Evolutionary conservation across 2,888 invertebrate genomes (phyloP).

Genomic region (Acleris laterana): DNA sequence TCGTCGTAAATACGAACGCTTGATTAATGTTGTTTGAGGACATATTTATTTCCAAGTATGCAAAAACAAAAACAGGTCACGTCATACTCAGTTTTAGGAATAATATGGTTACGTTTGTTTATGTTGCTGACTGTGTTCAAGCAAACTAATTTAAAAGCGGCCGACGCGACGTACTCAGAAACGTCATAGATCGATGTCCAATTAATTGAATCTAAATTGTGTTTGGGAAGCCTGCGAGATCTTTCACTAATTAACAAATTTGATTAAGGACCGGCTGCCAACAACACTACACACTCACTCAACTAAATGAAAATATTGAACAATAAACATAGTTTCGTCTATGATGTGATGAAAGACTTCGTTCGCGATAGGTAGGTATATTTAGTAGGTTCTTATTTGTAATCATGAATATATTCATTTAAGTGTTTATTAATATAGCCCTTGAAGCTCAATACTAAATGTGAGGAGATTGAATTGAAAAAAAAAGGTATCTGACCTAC

Average conservation of each 20-base stretch:
- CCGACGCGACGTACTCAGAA: slow-evolving; percentile 9
- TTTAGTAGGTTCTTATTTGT: neutral
- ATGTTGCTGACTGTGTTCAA: neutral
- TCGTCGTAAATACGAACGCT: slow-evolving; percentile 4
- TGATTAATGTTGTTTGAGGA: slow-evolving; percentile 4
- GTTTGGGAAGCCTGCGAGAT: slow-evolving; percentile 27
- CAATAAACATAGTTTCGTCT: slow-evolving; percentile 4
- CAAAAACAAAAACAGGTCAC: neutral
- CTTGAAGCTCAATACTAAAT: no score
- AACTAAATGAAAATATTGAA: slow-evolving; percentile 2
- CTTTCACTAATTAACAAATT: slow-evolving; percentile 34
- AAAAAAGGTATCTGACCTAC: no score
- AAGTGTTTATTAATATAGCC: neutral
- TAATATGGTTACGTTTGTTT: neutral
- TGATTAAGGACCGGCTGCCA: slow-evolving; percentile 26
- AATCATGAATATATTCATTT: no score
- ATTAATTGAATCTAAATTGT: slow-evolving; percentile 35
- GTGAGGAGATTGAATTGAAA: no score
- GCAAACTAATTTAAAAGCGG: slow-evolving; percentile 2
- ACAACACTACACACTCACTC: slow-evolving; percentile 6
- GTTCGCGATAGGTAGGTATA: no score
- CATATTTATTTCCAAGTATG: neutral
- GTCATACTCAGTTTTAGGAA: no score
- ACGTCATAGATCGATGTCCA: slow-evolving; percentile 33
- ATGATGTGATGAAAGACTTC: neutral